phyloP scores from a whole-genome alignment of 2,888 invertebrate genomes.

The Megastigmus dorsalis region DNA sequence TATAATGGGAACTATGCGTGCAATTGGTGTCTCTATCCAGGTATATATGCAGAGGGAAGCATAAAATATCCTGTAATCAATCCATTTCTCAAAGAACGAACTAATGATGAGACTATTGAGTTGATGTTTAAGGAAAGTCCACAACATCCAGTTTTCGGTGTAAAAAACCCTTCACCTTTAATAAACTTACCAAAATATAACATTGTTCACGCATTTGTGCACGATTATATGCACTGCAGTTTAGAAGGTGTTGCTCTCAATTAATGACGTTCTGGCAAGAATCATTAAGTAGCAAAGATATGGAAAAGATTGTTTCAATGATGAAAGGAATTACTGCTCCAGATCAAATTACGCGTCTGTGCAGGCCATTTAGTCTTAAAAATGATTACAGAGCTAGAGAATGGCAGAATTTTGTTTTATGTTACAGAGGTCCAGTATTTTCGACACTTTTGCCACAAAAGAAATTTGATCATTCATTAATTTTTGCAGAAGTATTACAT shows the following conservation, averaged over 20 bases:
- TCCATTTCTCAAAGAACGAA: background rate
- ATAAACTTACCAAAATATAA: conserved; percentile 26
- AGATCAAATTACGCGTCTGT: conserved; percentile 34
- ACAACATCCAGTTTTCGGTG: background rate
- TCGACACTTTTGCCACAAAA: background rate
- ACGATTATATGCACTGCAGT: conserved; percentile 9
- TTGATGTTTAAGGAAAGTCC: background rate
- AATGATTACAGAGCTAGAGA: no score
- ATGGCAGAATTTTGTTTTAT: no score
- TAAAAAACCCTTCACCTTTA: conserved; percentile 17
- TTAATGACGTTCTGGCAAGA: background rate
- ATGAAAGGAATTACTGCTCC: conserved; percentile 27
- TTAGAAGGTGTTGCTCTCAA: conserved; percentile 7
- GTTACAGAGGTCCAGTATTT: no score
- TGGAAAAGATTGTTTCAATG: conserved; percentile 5
- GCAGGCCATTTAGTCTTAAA: conserved; percentile 31
- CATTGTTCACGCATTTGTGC: conserved; percentile 24
- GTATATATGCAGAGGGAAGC: background rate
- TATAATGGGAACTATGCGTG: no score
- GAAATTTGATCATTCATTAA: background rate
- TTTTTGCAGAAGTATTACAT: background rate
- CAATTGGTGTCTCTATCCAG: conserved; percentile 12
- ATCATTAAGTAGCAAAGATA: background rate
- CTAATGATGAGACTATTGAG: background rate
- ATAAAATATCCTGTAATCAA: background rate